Percentiles rank a stretch among this genome's conserved stretches.
phyloP scores from a whole-genome alignment of 2,888 invertebrate genomes.

The Xestia c-nigrum region DNA sequence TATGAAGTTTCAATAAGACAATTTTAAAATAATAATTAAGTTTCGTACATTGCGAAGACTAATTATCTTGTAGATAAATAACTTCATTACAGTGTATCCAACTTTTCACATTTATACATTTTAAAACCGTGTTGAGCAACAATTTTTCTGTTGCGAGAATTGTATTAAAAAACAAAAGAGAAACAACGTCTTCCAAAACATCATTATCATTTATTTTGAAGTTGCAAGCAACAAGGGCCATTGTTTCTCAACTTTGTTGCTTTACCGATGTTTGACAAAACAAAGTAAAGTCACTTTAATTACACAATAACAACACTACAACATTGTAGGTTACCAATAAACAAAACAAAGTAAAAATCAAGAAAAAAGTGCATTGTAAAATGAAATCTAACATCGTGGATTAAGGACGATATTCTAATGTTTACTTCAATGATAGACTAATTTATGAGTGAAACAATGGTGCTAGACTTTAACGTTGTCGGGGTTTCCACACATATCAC shows the following conservation, averaged over 20 bases:
- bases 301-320: background rate
- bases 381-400: background rate
- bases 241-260: background rate
- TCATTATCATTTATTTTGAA: background rate
- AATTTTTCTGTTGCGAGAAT: background rate
- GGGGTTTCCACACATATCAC: constrained; percentile 70
- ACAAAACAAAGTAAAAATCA: background rate
- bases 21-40: background rate
- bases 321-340: background rate
- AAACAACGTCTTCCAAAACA: background rate
- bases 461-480: constrained; percentile 67
- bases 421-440: constrained; percentile 14
- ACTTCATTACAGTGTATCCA: background rate
- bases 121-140: background rate
- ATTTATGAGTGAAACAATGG: constrained; percentile 56
- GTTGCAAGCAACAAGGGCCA: background rate
- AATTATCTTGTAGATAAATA: no score
- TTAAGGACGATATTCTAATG: background rate
- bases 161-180: no score
- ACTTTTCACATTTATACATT: background rate
- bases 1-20: background rate
- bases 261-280: background rate
- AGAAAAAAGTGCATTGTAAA: background rate
- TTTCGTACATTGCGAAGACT: no score
- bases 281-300: background rate